These are phyloP conservation scores for Sinopyrophorus schimmeli DNA, from an alignment of 2,888 invertebrate species.

Conservation along the genomic window DNA sequence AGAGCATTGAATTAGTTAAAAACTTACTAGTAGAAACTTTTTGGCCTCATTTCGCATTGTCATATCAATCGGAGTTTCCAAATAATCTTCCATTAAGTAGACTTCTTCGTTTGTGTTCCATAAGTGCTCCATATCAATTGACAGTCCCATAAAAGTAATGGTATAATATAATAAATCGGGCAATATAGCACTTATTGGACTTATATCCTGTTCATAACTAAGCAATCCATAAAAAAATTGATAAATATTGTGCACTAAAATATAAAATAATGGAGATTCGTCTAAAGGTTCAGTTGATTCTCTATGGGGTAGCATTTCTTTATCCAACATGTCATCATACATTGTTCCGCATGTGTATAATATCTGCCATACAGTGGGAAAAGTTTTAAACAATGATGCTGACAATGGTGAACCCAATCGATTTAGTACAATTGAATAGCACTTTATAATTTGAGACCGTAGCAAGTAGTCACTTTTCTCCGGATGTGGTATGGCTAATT, in stretches of 20 bases:
- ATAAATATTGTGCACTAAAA: slow-evolving; percentile 28
- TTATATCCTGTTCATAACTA: slow-evolving; percentile 16
- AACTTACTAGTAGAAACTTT: too few relatives aligned
- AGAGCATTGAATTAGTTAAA: too few relatives aligned
- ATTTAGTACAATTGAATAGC: slow-evolving; percentile 19
- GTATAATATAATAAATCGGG: slow-evolving; percentile 32
- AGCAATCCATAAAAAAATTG: slow-evolving; percentile 25
- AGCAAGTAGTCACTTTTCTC: slow-evolving; percentile 31
- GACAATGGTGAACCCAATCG: slow-evolving; percentile 23
- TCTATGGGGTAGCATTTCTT: slow-evolving; percentile 22
- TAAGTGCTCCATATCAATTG: slow-evolving; percentile 25
- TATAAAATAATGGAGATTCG: slow-evolving; percentile 23
- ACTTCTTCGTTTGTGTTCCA: slow-evolving; percentile 18
- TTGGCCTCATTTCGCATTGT: too few relatives aligned
- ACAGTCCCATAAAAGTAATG: slow-evolving; percentile 32
- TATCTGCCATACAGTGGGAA: slow-evolving; percentile 34
- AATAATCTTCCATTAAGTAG: too few relatives aligned
- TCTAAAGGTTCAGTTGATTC: slow-evolving; percentile 27
- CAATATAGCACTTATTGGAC: slow-evolving; percentile 22
- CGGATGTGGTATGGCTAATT: slow-evolving; percentile 31
- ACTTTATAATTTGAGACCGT: slow-evolving; percentile 30
- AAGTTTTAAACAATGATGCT: slow-evolving; percentile 21
- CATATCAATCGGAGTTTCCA: too few relatives aligned
- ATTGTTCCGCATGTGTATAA: slow-evolving; percentile 28
- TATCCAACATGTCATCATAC: slow-evolving; percentile 29